phyloP scores from a whole-genome alignment of 2,113 vertebrate genomes.

The Dromas ardeola region DNA sequence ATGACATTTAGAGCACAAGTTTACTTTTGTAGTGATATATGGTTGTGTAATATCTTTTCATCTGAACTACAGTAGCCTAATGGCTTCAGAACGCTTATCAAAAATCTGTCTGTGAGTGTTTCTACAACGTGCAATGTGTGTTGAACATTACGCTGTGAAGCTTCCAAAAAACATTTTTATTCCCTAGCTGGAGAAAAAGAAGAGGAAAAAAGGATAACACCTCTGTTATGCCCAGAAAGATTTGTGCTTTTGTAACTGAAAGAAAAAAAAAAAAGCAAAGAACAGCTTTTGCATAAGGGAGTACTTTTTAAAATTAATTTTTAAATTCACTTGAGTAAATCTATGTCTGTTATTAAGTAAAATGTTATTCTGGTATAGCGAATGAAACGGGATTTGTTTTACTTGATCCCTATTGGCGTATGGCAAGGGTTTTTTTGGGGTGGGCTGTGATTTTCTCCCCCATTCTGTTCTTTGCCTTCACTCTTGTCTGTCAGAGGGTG shows the following conservation, averaged over 20 bases:
- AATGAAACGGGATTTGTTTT: background rate
- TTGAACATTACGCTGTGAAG: background rate
- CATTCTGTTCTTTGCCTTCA: background rate
- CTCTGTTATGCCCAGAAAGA: background rate
- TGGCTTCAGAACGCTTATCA: background rate
- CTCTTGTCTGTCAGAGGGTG: slow-evolving; percentile 25
- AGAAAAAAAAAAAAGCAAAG: background rate
- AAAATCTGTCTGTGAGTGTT: background rate
- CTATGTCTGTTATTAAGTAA: background rate
- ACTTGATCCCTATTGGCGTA: background rate
- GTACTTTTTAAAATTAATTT: background rate
- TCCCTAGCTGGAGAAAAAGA: background rate
- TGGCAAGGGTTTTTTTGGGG: background rate
- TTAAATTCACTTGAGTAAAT: background rate
- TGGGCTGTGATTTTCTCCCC: rapidly evolving
- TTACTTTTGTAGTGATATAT: background rate
- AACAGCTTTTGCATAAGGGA: background rate
- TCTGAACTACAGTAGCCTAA: background rate
- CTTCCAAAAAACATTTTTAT: background rate
- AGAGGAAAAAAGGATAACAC: background rate
- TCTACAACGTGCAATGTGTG: background rate
- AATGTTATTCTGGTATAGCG: background rate
- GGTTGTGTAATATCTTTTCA: background rate
- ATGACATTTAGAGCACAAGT: slow-evolving; percentile 28
- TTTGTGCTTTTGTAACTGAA: background rate